These are phyloP conservation scores for Myrmophylax atrothorax DNA, from an alignment of 2,113 vertebrate species.

Conservation along the genomic window DNA sequence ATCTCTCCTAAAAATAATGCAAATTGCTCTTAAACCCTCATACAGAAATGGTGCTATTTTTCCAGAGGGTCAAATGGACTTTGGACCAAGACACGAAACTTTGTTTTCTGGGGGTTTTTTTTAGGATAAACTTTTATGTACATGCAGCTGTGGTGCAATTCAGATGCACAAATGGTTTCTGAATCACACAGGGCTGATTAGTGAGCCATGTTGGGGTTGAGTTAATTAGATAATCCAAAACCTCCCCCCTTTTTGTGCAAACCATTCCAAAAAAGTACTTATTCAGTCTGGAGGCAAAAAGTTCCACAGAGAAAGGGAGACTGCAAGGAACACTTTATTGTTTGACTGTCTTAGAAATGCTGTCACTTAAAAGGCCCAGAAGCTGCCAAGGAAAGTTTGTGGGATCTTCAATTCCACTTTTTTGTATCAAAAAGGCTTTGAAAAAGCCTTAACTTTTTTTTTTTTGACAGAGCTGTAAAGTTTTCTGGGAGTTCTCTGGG, in stretches of 20 bases:
- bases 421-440: not conserved
- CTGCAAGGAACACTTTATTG: not conserved
- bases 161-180: not conserved
- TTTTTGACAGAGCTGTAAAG: not conserved
- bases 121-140: not conserved
- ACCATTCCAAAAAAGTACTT: not conserved
- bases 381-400: not conserved
- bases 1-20: conserved; percentile 30
- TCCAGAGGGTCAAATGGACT: not conserved
- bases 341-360: not conserved
- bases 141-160: not conserved
- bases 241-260: not conserved
- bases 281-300: not conserved
- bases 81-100: not conserved
- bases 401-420: not conserved
- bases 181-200: not conserved
- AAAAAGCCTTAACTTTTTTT: not conserved
- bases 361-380: conserved; percentile 24
- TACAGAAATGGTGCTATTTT: not conserved
- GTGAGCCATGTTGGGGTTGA: not conserved
- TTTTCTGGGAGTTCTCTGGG: not conserved
- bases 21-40: not conserved
- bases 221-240: not conserved
- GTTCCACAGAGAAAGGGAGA: not conserved
- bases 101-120: not conserved